Percentiles rank a stretch among this genome's conserved stretches.
These are phyloP conservation scores for rabbit (Oryctolagus cuniculus) DNA, from an alignment of 2,113 vertebrate species.

Conservation along the genomic window DNA sequence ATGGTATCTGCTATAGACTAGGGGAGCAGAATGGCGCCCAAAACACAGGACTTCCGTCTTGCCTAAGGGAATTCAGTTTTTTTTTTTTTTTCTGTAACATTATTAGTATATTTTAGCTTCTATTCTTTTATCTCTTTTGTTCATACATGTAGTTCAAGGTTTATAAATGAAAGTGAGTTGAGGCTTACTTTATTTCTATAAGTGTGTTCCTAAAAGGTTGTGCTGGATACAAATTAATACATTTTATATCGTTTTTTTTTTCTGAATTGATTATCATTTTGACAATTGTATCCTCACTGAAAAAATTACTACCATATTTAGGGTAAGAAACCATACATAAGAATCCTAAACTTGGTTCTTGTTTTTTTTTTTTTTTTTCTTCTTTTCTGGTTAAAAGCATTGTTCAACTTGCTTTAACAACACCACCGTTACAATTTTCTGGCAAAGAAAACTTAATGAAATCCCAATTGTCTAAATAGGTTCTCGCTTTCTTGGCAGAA, in stretches of 20 bases:
- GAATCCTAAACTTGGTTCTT: background rate
- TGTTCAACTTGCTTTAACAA: conserved; percentile 13
- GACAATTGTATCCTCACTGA: background rate
- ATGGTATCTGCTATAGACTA: background rate
- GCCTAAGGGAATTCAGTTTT: background rate
- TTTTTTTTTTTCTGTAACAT: background rate
- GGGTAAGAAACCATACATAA: background rate
- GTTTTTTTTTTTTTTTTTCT: background rate
- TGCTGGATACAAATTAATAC: background rate
- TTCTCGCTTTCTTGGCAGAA: background rate
- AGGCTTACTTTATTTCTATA: background rate
- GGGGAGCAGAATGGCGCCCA: background rate
- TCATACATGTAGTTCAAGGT: background rate
- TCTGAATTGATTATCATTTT: conserved; percentile 30
- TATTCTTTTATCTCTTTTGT: background rate
- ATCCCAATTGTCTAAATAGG: background rate
- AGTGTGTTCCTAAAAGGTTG: background rate
- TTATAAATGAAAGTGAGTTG: background rate
- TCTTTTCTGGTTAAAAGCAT: conserved; percentile 15
- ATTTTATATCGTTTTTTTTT: background rate
- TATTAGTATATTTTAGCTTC: background rate
- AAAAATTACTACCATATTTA: background rate
- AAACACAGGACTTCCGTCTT: background rate
- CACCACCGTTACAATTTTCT: background rate
- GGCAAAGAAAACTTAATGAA: conserved; percentile 26